Conservation (phyloP, 2,888 invertebrate species). For the Microplitis deprimator region DNA sequence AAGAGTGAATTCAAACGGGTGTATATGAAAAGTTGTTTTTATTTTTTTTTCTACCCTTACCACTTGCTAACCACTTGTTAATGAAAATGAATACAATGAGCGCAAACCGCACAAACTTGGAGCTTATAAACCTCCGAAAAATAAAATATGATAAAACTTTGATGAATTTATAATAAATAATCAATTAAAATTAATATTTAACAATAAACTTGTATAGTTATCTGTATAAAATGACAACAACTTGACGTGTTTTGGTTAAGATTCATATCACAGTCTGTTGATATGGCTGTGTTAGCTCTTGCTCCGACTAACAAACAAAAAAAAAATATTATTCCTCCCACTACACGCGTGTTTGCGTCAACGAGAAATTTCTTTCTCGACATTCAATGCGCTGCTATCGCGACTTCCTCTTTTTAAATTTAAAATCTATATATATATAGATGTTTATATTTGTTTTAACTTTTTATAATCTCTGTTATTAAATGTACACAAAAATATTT, state of each 20-base stretch:
- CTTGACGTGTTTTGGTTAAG: constrained; percentile 35
- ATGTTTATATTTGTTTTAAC: constrained; percentile 4
- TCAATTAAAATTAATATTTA: not conserved
- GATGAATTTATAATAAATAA: not conserved
- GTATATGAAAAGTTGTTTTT: constrained; percentile 2
- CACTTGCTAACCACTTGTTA: constrained; percentile 33
- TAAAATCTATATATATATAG: constrained; percentile 19
- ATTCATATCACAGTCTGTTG: constrained; percentile 39
- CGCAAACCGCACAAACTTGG: not conserved
- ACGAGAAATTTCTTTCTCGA: constrained; percentile 5
- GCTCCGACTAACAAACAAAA: not conserved
- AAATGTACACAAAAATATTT: not conserved
- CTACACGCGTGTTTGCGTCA: not conserved
- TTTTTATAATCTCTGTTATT: not conserved
- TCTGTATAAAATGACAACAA: constrained; percentile 2
- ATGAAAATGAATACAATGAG: constrained; percentile 5
- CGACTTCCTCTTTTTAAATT: constrained; percentile 31
- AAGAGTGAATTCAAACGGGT: constrained; percentile 19
- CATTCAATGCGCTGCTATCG: constrained; percentile 35
- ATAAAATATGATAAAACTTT: not conserved
- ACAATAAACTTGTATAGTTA: constrained; percentile 3
- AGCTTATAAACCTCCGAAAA: not conserved
- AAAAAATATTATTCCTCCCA: not conserved
- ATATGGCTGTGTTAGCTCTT: constrained; percentile 34
- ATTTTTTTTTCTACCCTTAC: constrained; percentile 12